A percentile compares a stretch with the other conserved stretches of the same genome.
Conservation (phyloP, 2,113 vertebrate species). For the Heptranchias perlo region DNA sequence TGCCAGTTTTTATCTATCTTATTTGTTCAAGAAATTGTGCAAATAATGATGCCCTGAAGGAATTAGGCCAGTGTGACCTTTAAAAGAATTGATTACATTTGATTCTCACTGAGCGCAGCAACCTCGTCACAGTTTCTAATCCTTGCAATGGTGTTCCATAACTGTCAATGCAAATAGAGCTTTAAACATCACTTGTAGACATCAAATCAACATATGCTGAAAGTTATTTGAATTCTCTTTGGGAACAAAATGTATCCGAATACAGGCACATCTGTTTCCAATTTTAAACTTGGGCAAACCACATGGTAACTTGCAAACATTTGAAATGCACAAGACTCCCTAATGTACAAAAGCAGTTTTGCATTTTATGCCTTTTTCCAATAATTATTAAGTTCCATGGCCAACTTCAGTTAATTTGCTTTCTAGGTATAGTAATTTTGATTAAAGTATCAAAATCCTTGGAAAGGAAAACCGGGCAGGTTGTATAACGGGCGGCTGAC, state of each 20-base stretch:
- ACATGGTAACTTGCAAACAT: neutral
- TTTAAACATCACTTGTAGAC: neutral
- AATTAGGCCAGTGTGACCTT: neutral
- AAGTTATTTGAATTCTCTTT: neutral
- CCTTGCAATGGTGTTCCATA: too few species aligned
- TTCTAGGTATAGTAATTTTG: neutral
- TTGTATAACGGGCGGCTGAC: neutral
- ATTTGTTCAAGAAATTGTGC: neutral
- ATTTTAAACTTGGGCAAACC: neutral
- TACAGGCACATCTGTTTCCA: neutral
- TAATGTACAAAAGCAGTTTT: neutral
- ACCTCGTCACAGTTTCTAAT: neutral
- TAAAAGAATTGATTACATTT: neutral
- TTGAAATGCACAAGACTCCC: neutral
- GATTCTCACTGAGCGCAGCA: neutral
- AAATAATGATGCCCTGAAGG: constrained; percentile 2
- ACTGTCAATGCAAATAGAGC: neutral
- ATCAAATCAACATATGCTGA: neutral
- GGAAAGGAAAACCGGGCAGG: neutral
- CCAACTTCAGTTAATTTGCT: neutral
- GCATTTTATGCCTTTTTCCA: neutral
- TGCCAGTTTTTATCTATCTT: neutral
- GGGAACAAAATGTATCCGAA: neutral
- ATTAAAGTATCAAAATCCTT: neutral
- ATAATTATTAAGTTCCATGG: neutral